Conservation (phyloP, 2,113 vertebrate species). For the Carettochelys insculpta region DNA sequence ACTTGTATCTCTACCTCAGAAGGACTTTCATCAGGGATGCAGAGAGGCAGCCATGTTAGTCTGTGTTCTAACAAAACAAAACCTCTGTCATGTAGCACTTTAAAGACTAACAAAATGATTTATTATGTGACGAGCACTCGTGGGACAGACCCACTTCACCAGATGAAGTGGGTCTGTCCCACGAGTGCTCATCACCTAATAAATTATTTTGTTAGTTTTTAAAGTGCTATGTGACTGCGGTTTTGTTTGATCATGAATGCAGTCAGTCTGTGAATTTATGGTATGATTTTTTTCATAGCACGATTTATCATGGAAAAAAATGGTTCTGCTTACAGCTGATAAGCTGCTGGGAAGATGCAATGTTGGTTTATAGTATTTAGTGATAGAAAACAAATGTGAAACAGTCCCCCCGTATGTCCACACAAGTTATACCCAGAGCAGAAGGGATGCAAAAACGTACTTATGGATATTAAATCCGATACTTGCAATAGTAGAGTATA, state of each 20-base stretch:
- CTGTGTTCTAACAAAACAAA: too few relatives aligned
- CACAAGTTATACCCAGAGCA: not conserved
- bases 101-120: too few relatives aligned
- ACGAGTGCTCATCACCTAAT: too few relatives aligned
- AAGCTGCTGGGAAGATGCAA: not conserved
- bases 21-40: too few relatives aligned
- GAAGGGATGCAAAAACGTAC: accelerated
- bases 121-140: too few relatives aligned
- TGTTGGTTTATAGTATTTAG: not conserved
- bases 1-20: not conserved
- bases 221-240: too few relatives aligned
- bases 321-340: not conserved
- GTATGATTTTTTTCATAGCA: not conserved
- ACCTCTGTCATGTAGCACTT: too few relatives aligned
- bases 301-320: not conserved
- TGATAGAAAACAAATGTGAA: not conserved
- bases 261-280: not conserved
- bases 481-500: accelerated
- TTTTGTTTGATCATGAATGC: not conserved
- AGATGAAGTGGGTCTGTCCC: too few relatives aligned
- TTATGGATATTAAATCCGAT: accelerated
- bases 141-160: too few relatives aligned
- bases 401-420: not conserved
- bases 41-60: too few relatives aligned
- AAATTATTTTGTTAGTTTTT: too few relatives aligned